Evolutionary conservation across 2,797 vertebrate species (phyloP).

Genomic region (Malacoraja senta): DNA sequence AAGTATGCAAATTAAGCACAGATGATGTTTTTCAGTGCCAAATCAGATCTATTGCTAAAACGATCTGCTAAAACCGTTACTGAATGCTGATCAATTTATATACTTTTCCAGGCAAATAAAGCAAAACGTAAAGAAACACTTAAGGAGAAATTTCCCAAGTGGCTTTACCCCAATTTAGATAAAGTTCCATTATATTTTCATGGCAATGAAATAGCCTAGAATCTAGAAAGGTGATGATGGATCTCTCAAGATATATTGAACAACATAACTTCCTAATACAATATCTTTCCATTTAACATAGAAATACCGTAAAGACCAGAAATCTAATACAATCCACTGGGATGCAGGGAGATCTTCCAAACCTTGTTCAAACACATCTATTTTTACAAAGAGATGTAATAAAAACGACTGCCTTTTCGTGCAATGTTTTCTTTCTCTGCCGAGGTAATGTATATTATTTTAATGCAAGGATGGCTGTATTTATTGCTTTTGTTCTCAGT

Average conservation of each 20-base stretch:
- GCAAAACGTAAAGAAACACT: neutral
- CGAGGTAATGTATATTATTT: neutral
- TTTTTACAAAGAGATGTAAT: conserved; percentile 41
- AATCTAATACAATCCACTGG: conserved; percentile 48
- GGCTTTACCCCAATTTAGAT: neutral
- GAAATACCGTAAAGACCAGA: conserved; percentile 49
- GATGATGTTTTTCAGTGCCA: neutral
- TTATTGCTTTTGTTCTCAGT: neutral
- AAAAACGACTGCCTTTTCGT: conserved; percentile 2
- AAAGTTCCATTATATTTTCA: neutral
- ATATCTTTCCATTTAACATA: conserved; percentile 47
- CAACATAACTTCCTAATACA: neutral
- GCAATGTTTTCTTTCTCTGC: neutral
- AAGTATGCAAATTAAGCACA: neutral
- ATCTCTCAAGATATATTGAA: neutral
- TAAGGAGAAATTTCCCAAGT: neutral
- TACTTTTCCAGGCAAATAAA: neutral
- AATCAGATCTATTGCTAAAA: neutral
- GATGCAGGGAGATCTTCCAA: conserved; percentile 47
- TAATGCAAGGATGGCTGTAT: neutral
- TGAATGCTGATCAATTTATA: neutral
- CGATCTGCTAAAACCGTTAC: neutral
- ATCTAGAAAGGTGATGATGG: neutral
- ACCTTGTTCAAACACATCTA: conserved; percentile 46
- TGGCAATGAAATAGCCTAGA: neutral